Base-by-base conservation (phyloP, 23 tunicate species). In the Ciona savignyi region DNA sequence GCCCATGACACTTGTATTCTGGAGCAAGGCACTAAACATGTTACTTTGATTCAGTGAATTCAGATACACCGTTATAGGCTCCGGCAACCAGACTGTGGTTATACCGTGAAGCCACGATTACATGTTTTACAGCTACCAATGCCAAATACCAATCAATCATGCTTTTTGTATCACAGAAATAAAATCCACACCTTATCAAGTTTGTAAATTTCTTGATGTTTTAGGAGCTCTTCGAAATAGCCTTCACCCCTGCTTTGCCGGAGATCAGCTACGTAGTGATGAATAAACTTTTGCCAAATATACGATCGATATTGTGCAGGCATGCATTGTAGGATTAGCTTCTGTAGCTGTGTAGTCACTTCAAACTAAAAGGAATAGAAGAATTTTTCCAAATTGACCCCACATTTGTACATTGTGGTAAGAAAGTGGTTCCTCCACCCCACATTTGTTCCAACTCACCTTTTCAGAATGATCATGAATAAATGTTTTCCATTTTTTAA, bases 261-360 rank as follows among this genome's bases (percentile, higher is more conserved):
- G 21, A 70, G 35, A 34, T 83, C 89, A 35, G 66, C 63, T 0
- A 85, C 84, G 35, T 78, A 78, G 65, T 85, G 70, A 60, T 72
- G 34, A 31, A 85, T 78, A 30, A 85, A 51, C 49, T 78, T 78
- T 34, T 85, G 83, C 91, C 91, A 85, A 28, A 85, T n/a, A 33
- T 72, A 85, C 3, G 83, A 77, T 2, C 91, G 71, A 62, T 78
- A 85, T 29, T 73, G 83, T 21, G 63, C 76, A 4, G 91, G 91
- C 1, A 85, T 73, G 1, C 81, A 82, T 27, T 78, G 71, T 23
- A 78, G 49, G 25, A 85, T 67, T 62, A 78, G 42, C 30, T 85
- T 85, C 33, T 73, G 80, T 6, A 85, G 80, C 2, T 72, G 69
- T 6, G 75, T 65, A 4, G 75, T 78, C 1, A 73, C 28, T 63